These are phyloP conservation scores for Tympanuchus pallidicinctus DNA, from an alignment of 2,113 vertebrate genomes.

Conservation along the genomic window DNA sequence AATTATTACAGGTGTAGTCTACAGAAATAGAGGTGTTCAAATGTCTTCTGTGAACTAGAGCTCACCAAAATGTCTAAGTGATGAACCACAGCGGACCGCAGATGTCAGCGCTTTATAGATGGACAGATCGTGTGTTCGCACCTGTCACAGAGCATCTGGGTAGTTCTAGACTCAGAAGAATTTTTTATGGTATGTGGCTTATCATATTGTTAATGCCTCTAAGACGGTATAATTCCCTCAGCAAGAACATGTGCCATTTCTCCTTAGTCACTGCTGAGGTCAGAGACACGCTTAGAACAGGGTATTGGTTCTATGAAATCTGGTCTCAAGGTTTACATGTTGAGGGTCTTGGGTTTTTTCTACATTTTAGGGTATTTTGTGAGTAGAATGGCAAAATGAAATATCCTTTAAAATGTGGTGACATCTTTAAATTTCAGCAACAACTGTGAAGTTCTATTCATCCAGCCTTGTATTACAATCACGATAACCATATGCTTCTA, in stretches of 20 bases:
- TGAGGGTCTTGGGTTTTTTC: background rate
- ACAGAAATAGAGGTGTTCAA: background rate
- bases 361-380: background rate
- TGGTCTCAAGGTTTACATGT: background rate
- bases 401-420: background rate
- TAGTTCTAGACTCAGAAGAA: background rate
- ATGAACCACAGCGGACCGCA: background rate
- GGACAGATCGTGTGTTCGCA: constrained; percentile 57
- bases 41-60: background rate
- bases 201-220: constrained; percentile 53
- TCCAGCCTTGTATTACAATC: background rate
- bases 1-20: background rate
- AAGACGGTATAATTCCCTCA: constrained; percentile 52
- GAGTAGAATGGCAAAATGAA: background rate
- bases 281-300: constrained; percentile 14
- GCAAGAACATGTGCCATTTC: constrained; percentile 20
- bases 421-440: background rate
- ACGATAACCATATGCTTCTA: background rate
- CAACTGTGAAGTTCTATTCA: background rate
- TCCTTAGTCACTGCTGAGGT: constrained; percentile 44
- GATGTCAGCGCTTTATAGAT: constrained; percentile 26
- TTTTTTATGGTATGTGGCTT: constrained; percentile 40
- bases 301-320: background rate
- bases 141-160: constrained; percentile 48
- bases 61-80: background rate